Conservation (phyloP, 1,140 invertebrate species). For the Gonatopus flavifemur region DNA sequence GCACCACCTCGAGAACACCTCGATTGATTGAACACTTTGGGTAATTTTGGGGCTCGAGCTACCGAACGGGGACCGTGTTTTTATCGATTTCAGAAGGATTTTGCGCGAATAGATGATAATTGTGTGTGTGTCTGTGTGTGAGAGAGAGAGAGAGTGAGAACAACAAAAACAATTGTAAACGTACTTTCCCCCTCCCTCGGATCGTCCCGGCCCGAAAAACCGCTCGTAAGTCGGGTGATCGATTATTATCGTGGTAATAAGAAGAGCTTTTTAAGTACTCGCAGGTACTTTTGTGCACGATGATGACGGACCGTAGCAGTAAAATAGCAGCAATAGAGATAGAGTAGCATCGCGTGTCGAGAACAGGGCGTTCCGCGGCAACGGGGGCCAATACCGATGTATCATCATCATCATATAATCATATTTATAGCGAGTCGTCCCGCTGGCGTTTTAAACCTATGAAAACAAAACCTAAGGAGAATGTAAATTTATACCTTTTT, state of each 20-base stretch:
- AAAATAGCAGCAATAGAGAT: too few species aligned
- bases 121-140: slow-evolving; percentile 10
- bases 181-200: slow-evolving; percentile 18
- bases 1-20: slow-evolving; percentile 42
- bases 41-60: slow-evolving; percentile 46
- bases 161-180: slow-evolving; percentile 5
- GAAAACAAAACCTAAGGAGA: slow-evolving; percentile 55
- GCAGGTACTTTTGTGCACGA: slow-evolving; percentile 30
- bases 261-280: slow-evolving; percentile 43
- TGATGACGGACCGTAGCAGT: too few species aligned
- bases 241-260: too few species aligned
- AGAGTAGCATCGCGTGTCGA: slow-evolving; percentile 24
- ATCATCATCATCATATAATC: too few species aligned
- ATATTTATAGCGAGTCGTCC: slow-evolving; percentile 50
- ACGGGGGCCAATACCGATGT: slow-evolving; percentile 43
- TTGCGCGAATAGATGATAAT: slow-evolving; percentile 5
- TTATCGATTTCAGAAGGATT: slow-evolving; percentile 11
- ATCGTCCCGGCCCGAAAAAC: slow-evolving; percentile 29
- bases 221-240: too few species aligned
- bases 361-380: slow-evolving; percentile 53
- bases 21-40: slow-evolving; percentile 55
- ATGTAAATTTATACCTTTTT: slow-evolving; percentile 46
- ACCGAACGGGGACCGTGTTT: slow-evolving; percentile 30
- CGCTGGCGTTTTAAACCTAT: slow-evolving; percentile 50
- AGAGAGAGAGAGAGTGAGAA: slow-evolving; percentile 17